phyloP scores from a whole-genome alignment of 2,797 vertebrate genomes.

The Paramormyrops hopkinsi region DNA sequence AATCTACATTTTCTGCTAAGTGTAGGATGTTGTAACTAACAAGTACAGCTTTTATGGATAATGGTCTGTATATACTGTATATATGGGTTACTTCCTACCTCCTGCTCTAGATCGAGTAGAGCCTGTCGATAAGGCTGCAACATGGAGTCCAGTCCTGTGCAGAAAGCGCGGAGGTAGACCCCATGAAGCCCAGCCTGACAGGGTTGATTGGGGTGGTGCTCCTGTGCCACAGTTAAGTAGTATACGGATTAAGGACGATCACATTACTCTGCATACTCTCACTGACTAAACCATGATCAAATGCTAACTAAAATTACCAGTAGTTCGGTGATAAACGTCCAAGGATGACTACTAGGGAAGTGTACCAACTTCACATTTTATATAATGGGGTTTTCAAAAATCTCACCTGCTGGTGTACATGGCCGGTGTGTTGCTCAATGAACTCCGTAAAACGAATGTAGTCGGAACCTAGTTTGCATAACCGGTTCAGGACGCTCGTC shows the following conservation, averaged over 20 bases:
- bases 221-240: conserved; percentile 52
- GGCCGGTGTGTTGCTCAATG: conserved; percentile 85
- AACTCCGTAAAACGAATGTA: conserved; percentile 95
- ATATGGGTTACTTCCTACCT: conserved; percentile 59
- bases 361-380: neutral
- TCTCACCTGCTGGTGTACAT: conserved; percentile 70
- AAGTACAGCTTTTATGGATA: neutral
- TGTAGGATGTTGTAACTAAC: neutral
- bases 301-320: neutral
- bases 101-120: conserved; percentile 89
- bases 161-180: conserved; percentile 91
- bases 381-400: neutral
- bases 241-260: neutral
- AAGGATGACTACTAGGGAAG: neutral
- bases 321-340: neutral
- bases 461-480: conserved; percentile 87
- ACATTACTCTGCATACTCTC: neutral
- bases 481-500: conserved; percentile 80
- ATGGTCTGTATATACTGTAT: neutral
- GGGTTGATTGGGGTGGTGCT: conserved; percentile 76
- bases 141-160: conserved; percentile 88
- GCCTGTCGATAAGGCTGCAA: conserved; percentile 92
- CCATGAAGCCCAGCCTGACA: conserved; percentile 80
- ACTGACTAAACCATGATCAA: neutral
- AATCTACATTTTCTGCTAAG: neutral